phyloP scores from a whole-genome alignment of 2,888 invertebrate species.

The Oligia latruncula region DNA sequence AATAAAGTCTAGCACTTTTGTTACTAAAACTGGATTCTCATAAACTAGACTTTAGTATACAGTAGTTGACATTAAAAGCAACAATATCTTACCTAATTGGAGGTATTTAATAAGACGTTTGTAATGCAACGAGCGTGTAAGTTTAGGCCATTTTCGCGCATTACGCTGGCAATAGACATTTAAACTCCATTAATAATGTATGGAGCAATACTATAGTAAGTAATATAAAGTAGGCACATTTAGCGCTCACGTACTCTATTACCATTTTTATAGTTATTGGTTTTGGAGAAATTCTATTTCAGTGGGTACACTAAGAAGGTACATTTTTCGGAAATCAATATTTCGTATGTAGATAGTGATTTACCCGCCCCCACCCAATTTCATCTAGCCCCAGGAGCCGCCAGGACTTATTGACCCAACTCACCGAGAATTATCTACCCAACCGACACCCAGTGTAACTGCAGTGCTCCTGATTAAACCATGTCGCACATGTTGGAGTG shows the following conservation, averaged over 20 bases:
- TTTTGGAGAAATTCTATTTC: slow-evolving; percentile 4
- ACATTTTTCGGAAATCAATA: not conserved
- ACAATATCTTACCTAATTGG: slow-evolving; percentile 5
- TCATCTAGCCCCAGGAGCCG: not conserved
- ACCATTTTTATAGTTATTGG: slow-evolving; percentile 2
- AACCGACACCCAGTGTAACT: not conserved
- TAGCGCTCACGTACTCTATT: not conserved
- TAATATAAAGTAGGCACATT: not conserved
- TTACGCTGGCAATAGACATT: slow-evolving; percentile 10
- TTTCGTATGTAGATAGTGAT: not conserved
- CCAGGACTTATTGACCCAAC: not conserved
- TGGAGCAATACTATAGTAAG: not conserved
- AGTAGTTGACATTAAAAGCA: slow-evolving; percentile 8
- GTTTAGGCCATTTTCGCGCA: slow-evolving; percentile 15
- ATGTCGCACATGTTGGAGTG: not conserved
- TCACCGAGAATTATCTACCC: too few species aligned
- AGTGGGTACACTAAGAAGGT: not conserved
- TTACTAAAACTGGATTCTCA: not conserved
- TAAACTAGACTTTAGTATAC: not conserved
- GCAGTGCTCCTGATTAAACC: not conserved
- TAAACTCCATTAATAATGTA: slow-evolving; percentile 21
- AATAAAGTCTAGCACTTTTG: not conserved
- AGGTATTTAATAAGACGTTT: slow-evolving; percentile 22
- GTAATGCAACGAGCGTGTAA: not conserved
- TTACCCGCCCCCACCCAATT: not conserved